A percentile compares a stretch with the other conserved stretches of the same genome.
Evolutionary conservation across 1,140 invertebrate genomes (phyloP).

Genomic region (Drosophila repletoides): DNA sequence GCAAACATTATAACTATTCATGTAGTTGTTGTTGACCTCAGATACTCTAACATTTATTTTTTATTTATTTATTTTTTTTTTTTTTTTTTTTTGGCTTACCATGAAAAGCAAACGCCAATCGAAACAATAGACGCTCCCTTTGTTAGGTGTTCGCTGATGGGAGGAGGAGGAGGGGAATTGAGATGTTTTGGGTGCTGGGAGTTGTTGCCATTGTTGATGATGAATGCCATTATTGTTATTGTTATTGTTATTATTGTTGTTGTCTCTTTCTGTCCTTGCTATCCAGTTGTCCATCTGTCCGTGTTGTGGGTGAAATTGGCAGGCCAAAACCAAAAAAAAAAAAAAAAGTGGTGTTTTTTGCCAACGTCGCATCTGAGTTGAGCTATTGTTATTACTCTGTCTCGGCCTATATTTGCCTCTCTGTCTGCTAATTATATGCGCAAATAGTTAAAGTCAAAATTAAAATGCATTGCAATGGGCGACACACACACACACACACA

Average conservation of each 20-base stretch:
- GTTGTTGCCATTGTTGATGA: constrained; percentile 21
- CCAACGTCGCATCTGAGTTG: too few species aligned
- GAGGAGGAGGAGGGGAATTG: not conserved
- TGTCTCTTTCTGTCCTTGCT: not conserved
- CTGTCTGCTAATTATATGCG: constrained; percentile 60
- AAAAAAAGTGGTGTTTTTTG: too few species aligned
- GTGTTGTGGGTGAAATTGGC: too few species aligned
- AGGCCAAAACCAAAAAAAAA: too few species aligned
- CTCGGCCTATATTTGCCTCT: not conserved
- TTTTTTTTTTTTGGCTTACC: not conserved
- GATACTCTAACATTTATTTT: constrained; percentile 18
- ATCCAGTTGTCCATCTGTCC: not conserved
- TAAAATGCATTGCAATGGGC: constrained; percentile 58
- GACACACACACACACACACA: too few species aligned
- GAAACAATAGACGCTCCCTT: constrained; percentile 40
- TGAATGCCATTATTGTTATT: constrained; percentile 38
- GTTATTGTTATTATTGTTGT: constrained; percentile 27
- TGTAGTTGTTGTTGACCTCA: too few species aligned
- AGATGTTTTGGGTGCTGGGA: not conserved
- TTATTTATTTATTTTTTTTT: not conserved
- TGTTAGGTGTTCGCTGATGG: constrained; percentile 10
- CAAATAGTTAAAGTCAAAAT: constrained; percentile 71
- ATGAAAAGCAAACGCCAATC: constrained; percentile 30
- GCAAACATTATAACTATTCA: too few species aligned
- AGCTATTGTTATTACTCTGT: too few species aligned